Conservation (phyloP, 2,113 vertebrate genomes). For the Porphyrio hochstetteri region DNA sequence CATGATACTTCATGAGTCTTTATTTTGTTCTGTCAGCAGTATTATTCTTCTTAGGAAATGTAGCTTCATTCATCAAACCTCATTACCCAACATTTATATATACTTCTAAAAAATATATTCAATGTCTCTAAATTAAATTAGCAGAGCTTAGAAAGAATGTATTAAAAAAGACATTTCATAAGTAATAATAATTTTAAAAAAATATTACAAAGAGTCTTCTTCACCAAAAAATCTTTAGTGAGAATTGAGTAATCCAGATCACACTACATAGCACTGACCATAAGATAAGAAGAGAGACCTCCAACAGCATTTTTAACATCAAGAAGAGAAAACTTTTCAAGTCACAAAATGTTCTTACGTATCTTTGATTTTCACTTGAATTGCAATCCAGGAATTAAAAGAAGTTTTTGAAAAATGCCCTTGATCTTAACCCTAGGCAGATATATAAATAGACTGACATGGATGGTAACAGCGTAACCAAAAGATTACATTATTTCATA, state of each 20-base stretch:
- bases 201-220: slow-evolving; percentile 12
- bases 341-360: slow-evolving; percentile 61
- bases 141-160: slow-evolving; percentile 31
- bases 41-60: slow-evolving; percentile 17
- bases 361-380: slow-evolving; percentile 75
- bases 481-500: slow-evolving; percentile 53
- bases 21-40: slow-evolving; percentile 46
- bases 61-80: neutral
- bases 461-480: slow-evolving; percentile 16
- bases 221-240: slow-evolving; percentile 4
- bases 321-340: slow-evolving; percentile 68
- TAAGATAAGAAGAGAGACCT: slow-evolving; percentile 66
- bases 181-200: slow-evolving; percentile 26
- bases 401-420: slow-evolving; percentile 53
- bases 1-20: neutral
- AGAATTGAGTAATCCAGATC: slow-evolving; percentile 60
- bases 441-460: slow-evolving; percentile 68
- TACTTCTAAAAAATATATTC: neutral
- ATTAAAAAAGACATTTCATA: slow-evolving; percentile 45
- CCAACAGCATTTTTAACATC: slow-evolving; percentile 67
- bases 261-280: slow-evolving; percentile 49
- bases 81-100: neutral
- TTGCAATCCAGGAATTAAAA: slow-evolving; percentile 75
- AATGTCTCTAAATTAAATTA: slow-evolving; percentile 28
- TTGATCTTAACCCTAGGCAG: slow-evolving; percentile 72